A percentile compares a stretch with the other conserved stretches of the same genome.
phyloP scores from a whole-genome alignment of 2,113 vertebrate species.

The Xyliphius kryptos region DNA sequence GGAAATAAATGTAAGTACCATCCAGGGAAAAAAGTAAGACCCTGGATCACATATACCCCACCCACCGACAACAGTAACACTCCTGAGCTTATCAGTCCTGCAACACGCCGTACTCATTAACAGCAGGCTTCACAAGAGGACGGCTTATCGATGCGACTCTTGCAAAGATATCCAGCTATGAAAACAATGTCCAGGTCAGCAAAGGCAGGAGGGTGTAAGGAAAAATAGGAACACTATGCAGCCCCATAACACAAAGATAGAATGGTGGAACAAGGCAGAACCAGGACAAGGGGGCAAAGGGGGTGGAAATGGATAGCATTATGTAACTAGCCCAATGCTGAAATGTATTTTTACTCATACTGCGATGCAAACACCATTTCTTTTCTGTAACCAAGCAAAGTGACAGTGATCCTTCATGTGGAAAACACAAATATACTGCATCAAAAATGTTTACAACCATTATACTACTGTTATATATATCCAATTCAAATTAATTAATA shows the following conservation, averaged over 20 bases:
- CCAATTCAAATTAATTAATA: too few species aligned
- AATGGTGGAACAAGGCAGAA: not conserved
- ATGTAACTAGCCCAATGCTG: not conserved
- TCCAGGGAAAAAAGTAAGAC: slow-evolving; percentile 3
- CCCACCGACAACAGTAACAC: slow-evolving; percentile 1
- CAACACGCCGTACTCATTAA: slow-evolving; percentile 10
- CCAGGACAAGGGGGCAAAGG: not conserved
- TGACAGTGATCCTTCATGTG: too few species aligned
- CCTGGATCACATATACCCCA: slow-evolving; percentile 10
- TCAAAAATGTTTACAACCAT: too few species aligned
- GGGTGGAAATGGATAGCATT: slow-evolving; percentile 3
- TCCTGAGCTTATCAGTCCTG: slow-evolving; percentile 27
- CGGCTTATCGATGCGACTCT: slow-evolving; percentile 18
- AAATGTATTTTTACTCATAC: not conserved
- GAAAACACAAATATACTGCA: too few species aligned
- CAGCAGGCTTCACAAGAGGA: slow-evolving; percentile 16
- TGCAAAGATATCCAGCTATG: slow-evolving; percentile 20
- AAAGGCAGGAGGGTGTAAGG: slow-evolving; percentile 6
- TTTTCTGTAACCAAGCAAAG: too few species aligned
- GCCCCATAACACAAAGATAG: not conserved
- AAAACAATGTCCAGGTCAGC: slow-evolving; percentile 9
- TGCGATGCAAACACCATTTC: not conserved
- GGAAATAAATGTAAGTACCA: slow-evolving; percentile 2
- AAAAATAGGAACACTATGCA: slow-evolving; percentile 5
- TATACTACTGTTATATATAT: too few species aligned